phyloP scores from a whole-genome alignment of 2,888 invertebrate species.

The Macaria notata region DNA sequence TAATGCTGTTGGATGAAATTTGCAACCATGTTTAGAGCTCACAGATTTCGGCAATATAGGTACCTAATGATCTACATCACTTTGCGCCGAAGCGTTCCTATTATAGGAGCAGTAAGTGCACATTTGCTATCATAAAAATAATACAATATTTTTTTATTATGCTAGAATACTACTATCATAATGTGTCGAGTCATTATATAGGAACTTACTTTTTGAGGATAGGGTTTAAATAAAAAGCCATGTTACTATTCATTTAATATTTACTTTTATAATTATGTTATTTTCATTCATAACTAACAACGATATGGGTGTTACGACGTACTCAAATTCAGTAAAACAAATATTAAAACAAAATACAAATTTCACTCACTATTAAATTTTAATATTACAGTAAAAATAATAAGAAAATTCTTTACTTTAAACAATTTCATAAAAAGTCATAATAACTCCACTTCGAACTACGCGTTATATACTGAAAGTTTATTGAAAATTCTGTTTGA shows the following conservation, averaged over 20 bases:
- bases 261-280: conserved; percentile 83
- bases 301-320: conserved; percentile 82
- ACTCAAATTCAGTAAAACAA: conserved; percentile 81
- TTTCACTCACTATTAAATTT: conserved; percentile 82
- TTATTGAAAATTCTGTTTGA: conserved; percentile 69
- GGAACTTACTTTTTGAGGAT: too few relatives aligned
- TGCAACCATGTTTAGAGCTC: too few relatives aligned
- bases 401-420: conserved; percentile 71
- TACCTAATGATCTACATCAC: too few relatives aligned
- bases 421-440: conserved; percentile 77
- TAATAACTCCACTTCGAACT: conserved; percentile 73
- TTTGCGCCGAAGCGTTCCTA: too few relatives aligned
- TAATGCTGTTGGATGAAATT: too few relatives aligned
- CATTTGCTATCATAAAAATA: too few relatives aligned
- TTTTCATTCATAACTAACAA: conserved; percentile 83
- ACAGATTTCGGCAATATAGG: too few relatives aligned
- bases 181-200: too few relatives aligned
- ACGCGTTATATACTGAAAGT: conserved; percentile 46
- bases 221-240: conserved; percentile 65
- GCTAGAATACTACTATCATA: too few relatives aligned
- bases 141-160: too few relatives aligned
- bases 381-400: conserved; percentile 80
- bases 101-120: too few relatives aligned
- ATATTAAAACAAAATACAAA: conserved; percentile 80
- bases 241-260: conserved; percentile 81